These are phyloP conservation scores for Siniperca obscura DNA, from an alignment of 2,797 vertebrate genomes.

Conservation along the genomic window DNA sequence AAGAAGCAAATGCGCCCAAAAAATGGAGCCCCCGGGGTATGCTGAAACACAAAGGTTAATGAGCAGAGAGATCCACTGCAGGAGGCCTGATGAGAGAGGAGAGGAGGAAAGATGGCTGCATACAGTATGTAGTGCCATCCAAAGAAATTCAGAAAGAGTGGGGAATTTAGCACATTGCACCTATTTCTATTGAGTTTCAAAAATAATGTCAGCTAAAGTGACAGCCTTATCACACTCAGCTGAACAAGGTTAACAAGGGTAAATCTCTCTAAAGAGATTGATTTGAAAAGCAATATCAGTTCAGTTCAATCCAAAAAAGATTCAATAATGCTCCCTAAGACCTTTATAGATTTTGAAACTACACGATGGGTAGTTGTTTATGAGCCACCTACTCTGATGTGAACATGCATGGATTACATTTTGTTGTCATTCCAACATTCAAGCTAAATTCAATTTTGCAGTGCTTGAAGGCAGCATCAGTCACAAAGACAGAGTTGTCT, in stretches of 20 bases:
- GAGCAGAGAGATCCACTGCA: conserved; percentile 63
- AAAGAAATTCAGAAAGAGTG: not conserved
- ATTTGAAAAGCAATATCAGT: conserved; percentile 10
- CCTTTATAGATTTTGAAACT: conserved; percentile 1
- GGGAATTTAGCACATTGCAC: not conserved
- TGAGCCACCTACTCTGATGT: conserved; percentile 28
- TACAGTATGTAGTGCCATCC: not conserved
- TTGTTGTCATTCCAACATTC: conserved; percentile 36
- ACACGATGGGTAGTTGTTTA: conserved; percentile 31
- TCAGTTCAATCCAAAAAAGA: not conserved
- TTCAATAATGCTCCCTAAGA: not conserved
- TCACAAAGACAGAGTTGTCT: conserved; percentile 24
- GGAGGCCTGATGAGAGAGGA: conserved; percentile 45
- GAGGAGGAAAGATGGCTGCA: conserved; percentile 26
- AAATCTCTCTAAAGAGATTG: conserved; percentile 11
- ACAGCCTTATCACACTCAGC: not conserved
- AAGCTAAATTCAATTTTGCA: conserved; percentile 48
- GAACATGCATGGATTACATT: conserved; percentile 40
- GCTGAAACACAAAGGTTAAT: conserved; percentile 75
- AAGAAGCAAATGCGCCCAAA: conserved; percentile 50
- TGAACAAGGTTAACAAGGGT: conserved; percentile 16
- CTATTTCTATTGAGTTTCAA: conserved; percentile 19
- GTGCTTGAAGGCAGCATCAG: conserved; percentile 21
- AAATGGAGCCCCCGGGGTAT: conserved; percentile 52
- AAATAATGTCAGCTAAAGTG: conserved; percentile 16